phyloP scores from a whole-genome alignment of 2,888 invertebrate species.

The Philonicus albiceps region DNA sequence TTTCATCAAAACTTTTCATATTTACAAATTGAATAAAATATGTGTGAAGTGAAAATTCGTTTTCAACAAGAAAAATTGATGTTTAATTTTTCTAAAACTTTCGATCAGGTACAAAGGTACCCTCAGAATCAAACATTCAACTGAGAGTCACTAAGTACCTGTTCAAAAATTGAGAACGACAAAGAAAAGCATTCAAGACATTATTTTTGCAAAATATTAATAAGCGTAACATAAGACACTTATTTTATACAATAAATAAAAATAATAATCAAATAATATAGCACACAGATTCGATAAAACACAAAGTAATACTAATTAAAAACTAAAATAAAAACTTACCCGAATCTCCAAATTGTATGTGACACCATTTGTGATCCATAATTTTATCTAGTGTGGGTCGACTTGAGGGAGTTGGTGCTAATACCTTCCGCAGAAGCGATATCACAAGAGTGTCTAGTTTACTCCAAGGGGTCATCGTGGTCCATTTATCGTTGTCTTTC shows the following conservation, averaged over 20 bases:
- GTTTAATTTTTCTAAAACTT: constrained; percentile 49
- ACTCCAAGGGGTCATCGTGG: constrained; percentile 77
- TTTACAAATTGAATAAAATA: not conserved
- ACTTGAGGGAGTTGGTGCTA: constrained; percentile 72
- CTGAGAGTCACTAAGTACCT: constrained; percentile 92
- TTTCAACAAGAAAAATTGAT: not conserved
- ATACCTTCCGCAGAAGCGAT: constrained; percentile 78
- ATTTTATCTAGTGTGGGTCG: constrained; percentile 76
- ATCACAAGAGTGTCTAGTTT: constrained; percentile 80
- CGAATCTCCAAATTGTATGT: constrained; percentile 61
- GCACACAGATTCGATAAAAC: not conserved
- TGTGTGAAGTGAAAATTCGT: not conserved
- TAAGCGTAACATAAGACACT: not conserved
- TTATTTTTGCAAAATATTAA: not conserved
- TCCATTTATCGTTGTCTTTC: constrained; percentile 73
- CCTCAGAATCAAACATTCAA: constrained; percentile 61
- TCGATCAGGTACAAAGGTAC: constrained; percentile 62
- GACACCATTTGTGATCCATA: constrained; percentile 79
- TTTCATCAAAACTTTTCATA: not conserved
- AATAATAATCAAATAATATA: not conserved
- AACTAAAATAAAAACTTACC: constrained; percentile 60
- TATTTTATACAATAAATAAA: not conserved
- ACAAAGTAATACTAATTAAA: not conserved
- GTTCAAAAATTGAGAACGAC: constrained; percentile 64
- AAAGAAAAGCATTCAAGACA: not conserved